Conservation (phyloP, 1,140 invertebrate genomes). For the Drosophila ambigua region DNA sequence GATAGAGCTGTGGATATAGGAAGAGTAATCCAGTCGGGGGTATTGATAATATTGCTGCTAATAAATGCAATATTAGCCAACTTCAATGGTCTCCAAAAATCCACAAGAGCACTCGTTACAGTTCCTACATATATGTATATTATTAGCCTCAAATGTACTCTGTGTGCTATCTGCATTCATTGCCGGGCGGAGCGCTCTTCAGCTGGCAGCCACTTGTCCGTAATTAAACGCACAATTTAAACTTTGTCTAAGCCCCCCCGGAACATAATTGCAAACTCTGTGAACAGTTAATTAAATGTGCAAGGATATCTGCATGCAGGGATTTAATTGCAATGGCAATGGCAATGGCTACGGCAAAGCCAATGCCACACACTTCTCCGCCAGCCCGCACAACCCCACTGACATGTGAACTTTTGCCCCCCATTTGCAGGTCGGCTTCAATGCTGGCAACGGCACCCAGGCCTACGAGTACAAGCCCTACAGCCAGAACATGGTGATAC, state of each 20-base stretch:
- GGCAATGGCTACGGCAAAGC: background rate
- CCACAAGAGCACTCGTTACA: no score
- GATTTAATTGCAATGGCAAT: conserved; percentile 20
- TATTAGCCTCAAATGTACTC: no score
- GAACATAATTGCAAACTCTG: conserved; percentile 52
- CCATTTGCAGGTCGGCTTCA: conserved; percentile 92
- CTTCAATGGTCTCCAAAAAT: no score
- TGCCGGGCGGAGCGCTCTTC: conserved; percentile 11
- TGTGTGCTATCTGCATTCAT: background rate
- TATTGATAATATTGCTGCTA: no score
- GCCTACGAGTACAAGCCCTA: conserved; percentile 95
- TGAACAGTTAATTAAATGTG: conserved; percentile 50
- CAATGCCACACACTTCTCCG: background rate
- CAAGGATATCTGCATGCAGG: conserved; percentile 20
- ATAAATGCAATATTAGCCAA: no score
- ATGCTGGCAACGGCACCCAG: conserved; percentile 96
- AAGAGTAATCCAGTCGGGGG: no score
- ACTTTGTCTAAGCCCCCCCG: conserved; percentile 43
- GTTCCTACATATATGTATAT: no score
- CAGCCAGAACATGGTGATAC: conserved; percentile 93
- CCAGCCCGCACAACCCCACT: background rate
- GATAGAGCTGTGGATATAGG: background rate
- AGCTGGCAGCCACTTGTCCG: conserved; percentile 34
- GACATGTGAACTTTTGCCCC: conserved; percentile 12
- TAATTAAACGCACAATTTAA: conserved; percentile 49